phyloP scores from a whole-genome alignment of 2,888 invertebrate species.

The Cremastinae sp. region DNA sequence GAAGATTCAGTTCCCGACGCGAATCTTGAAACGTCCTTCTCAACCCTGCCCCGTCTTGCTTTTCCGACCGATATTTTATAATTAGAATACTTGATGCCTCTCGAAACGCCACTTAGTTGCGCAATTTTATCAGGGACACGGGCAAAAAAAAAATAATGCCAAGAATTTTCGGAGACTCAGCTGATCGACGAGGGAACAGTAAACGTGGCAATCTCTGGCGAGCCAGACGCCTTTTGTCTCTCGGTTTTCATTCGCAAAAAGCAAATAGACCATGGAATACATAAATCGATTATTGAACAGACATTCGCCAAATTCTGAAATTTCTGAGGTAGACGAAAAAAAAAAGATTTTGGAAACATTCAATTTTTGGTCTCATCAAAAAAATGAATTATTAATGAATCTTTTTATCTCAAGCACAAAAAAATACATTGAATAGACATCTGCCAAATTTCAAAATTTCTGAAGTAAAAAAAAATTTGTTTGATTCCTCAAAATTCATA shows the following conservation, averaged over 20 bases:
- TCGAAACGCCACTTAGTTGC: conserved; percentile 62
- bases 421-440: too few species aligned
- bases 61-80: conserved; percentile 67
- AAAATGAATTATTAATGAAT: too few species aligned
- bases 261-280: conserved; percentile 67
- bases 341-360: conserved; percentile 16
- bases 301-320: conserved; percentile 54
- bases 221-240: conserved; percentile 27
- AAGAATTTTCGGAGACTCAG: conserved; percentile 62
- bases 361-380: too few species aligned
- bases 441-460: too few species aligned
- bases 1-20: conserved; percentile 40
- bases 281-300: conserved; percentile 72
- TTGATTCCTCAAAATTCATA: too few species aligned
- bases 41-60: not conserved
- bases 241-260: not conserved
- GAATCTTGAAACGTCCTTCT: conserved; percentile 41
- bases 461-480: too few species aligned
- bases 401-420: too few species aligned
- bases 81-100: conserved; percentile 64
- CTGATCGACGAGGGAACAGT: conserved; percentile 64
- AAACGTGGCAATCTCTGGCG: conserved; percentile 36
- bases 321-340: conserved; percentile 60
- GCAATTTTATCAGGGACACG: conserved; percentile 64
- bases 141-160: conserved; percentile 61